phyloP scores from a whole-genome alignment of 2,888 invertebrate species.

The Anagyrus pseudococci region DNA sequence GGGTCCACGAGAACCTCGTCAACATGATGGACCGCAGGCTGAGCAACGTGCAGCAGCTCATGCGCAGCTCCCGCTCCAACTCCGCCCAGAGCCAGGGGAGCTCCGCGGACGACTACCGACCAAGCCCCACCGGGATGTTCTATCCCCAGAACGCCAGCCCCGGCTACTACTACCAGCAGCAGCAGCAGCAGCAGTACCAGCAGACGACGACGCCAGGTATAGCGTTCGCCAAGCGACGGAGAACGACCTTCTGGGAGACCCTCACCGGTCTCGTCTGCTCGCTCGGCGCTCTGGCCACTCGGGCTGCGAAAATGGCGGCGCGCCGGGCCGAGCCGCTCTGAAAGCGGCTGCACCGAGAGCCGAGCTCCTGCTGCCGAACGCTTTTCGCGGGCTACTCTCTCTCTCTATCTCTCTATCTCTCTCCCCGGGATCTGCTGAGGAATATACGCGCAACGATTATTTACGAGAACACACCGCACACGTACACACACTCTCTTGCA shows the following conservation, averaged over 20 bases:
- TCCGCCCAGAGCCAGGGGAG: conserved; percentile 30
- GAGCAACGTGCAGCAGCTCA: conserved; percentile 52
- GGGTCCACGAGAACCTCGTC: conserved; percentile 54
- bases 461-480: no score
- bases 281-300: conserved; percentile 60
- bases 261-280: conserved; percentile 62
- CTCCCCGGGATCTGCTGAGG: no score
- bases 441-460: no score
- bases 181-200: conserved; percentile 32
- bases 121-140: conserved; percentile 38
- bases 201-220: conserved; percentile 33
- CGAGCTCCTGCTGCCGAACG: no score
- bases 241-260: conserved; percentile 60
- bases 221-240: conserved; percentile 21
- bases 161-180: conserved; percentile 36
- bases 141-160: conserved; percentile 36
- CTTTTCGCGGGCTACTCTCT: no score
- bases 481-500: no score
- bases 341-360: conserved; percentile 24
- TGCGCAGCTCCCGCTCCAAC: conserved; percentile 35
- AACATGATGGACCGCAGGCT: conserved; percentile 54
- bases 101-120: conserved; percentile 35
- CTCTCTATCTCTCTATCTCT: no score
- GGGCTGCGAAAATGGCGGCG: conserved; percentile 59
- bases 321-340: conserved; percentile 53